Percentiles rank a stretch among this genome's conserved stretches.
Conservation (phyloP, 1,140 invertebrate genomes). For the Temnothorax longispinosus region DNA sequence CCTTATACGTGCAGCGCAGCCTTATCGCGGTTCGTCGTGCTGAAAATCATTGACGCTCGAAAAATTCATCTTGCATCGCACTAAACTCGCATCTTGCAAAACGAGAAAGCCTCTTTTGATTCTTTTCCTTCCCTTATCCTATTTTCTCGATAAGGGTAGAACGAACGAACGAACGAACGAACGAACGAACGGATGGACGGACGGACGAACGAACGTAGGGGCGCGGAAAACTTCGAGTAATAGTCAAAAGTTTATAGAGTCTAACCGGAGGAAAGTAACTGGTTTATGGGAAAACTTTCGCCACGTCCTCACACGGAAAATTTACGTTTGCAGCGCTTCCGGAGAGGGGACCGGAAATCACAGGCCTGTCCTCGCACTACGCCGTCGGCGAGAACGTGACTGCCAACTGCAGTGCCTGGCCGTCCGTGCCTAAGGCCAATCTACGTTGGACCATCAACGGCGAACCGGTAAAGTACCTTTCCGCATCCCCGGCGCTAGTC, state of each 20-base stretch:
- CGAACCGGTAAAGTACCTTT: constrained; percentile 76
- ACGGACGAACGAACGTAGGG: neutral
- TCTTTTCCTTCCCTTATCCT: neutral
- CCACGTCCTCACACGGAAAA: constrained; percentile 54
- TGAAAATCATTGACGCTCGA: neutral
- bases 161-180: neutral
- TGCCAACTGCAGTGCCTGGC: constrained; percentile 81
- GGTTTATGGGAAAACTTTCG: constrained; percentile 59
- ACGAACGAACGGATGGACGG: neutral
- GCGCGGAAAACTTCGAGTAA: constrained; percentile 35
- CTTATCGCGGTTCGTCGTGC: neutral
- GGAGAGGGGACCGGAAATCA: constrained; percentile 79
- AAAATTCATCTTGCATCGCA: constrained; percentile 26
- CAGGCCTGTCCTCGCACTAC: constrained; percentile 75
- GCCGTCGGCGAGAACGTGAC: constrained; percentile 81
- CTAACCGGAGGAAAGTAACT: constrained; percentile 58
- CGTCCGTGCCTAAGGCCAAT: constrained; percentile 80
- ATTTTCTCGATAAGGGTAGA: neutral
- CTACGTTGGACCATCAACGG: constrained; percentile 84
- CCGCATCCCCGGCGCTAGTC: constrained; percentile 1
- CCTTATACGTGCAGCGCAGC: neutral
- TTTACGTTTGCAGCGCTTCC: constrained; percentile 74
- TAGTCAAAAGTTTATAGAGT: constrained; percentile 57
- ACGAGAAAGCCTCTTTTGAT: neutral
- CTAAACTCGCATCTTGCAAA: constrained; percentile 5